phyloP scores from a whole-genome alignment of 2,888 invertebrate species.

The Cephalotes varians region DNA sequence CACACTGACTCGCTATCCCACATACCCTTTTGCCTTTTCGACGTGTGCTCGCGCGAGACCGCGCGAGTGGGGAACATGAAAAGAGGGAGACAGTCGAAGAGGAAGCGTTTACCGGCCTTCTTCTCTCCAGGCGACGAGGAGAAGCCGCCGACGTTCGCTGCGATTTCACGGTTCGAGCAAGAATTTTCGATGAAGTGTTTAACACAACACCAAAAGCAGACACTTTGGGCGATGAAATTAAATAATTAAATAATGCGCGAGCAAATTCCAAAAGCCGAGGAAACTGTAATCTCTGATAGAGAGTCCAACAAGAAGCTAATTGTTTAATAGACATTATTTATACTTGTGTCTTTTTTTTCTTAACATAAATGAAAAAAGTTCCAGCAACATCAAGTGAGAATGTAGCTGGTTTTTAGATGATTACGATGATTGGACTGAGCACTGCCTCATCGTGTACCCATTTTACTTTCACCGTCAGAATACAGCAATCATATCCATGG shows the following conservation, averaged over 20 bases:
- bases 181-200: background rate
- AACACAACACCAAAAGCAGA: background rate
- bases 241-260: background rate
- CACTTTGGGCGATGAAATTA: background rate
- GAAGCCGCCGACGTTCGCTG: background rate
- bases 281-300: background rate
- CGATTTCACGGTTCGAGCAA: background rate
- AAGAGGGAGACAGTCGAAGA: slow-evolving; percentile 29
- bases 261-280: background rate
- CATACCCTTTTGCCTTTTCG: slow-evolving; percentile 85
- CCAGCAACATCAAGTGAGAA: background rate
- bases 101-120: slow-evolving; percentile 10
- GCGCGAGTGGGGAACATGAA: slow-evolving; percentile 44
- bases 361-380: background rate
- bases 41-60: slow-evolving; percentile 58
- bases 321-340: background rate
- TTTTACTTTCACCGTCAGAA: slow-evolving; percentile 11
- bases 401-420: background rate
- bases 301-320: background rate
- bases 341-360: background rate
- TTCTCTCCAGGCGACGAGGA: slow-evolving; percentile 4
- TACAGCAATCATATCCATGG: background rate
- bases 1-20: slow-evolving; percentile 86
- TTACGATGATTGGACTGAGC: background rate
- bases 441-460: background rate